Evolutionary conservation across 2,113 vertebrate genomes (phyloP).

Genomic region (Monopterus albus): DNA sequence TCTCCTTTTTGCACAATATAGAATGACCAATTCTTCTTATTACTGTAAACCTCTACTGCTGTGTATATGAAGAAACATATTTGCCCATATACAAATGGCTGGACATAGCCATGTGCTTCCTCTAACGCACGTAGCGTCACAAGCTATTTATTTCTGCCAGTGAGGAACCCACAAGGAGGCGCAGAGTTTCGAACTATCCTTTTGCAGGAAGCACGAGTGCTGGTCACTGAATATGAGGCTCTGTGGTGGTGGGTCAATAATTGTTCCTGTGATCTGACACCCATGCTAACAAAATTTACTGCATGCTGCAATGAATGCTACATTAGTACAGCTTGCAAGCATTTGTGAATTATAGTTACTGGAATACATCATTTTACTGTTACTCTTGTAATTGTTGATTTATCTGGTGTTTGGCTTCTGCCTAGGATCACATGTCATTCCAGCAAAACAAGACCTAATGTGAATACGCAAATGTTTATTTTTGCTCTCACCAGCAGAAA

Average conservation of each 20-base stretch:
- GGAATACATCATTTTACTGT: too few species aligned
- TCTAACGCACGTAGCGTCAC: background rate
- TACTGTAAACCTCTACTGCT: background rate
- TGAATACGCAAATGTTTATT: background rate
- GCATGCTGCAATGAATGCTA: background rate
- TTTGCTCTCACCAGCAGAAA: slow-evolving; percentile 91
- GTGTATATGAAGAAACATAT: slow-evolving; percentile 30
- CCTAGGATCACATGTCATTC: background rate
- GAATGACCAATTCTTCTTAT: background rate
- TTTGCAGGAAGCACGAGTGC: background rate
- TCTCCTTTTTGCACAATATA: background rate
- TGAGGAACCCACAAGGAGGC: slow-evolving; percentile 2
- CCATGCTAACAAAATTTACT: too few species aligned
- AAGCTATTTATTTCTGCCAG: background rate
- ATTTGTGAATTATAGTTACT: background rate
- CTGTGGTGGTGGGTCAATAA: background rate
- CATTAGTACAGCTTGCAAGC: background rate
- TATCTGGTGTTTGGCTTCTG: background rate
- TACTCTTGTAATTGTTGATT: too few species aligned
- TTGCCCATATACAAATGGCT: slow-evolving; percentile 14
- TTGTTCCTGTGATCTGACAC: too few species aligned
- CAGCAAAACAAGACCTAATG: background rate
- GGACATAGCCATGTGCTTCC: slow-evolving; percentile 11
- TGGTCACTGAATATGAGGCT: background rate
- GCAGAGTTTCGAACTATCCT: slow-evolving; percentile 4